Evolutionary conservation across 2,797 vertebrate genomes (phyloP).

Genomic region (Chelon auratus): DNA sequence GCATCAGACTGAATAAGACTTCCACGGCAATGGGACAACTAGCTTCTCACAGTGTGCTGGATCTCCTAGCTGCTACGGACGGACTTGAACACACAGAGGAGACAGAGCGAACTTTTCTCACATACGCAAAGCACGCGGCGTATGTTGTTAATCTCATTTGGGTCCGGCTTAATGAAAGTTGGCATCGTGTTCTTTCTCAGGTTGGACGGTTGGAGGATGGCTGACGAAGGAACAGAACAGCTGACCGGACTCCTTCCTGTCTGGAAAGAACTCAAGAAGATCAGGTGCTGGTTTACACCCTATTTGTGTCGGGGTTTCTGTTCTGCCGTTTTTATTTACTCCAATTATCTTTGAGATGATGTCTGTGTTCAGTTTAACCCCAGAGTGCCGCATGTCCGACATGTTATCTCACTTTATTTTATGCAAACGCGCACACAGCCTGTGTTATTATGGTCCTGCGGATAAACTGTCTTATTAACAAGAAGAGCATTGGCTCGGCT

Average conservation of each 20-base stretch:
- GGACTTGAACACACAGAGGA: slow-evolving; percentile 77
- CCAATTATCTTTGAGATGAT: background rate
- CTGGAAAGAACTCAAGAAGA: slow-evolving; percentile 83
- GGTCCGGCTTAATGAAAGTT: background rate
- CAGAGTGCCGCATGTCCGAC: background rate
- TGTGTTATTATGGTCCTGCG: background rate
- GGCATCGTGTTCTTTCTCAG: slow-evolving; percentile 69
- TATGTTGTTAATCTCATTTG: background rate
- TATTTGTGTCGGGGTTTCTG: background rate
- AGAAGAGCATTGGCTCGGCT: background rate
- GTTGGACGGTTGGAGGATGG: slow-evolving; percentile 85
- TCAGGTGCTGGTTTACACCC: slow-evolving; percentile 78
- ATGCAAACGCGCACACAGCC: background rate
- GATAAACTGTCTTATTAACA: background rate
- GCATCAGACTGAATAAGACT: slow-evolving; percentile 83
- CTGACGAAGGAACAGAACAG: slow-evolving; percentile 77
- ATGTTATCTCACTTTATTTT: background rate
- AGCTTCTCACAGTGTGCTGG: slow-evolving; percentile 20
- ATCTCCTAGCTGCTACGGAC: slow-evolving; percentile 76
- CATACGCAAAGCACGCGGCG: background rate
- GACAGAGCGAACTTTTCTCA: slow-evolving; percentile 81
- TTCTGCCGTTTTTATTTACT: background rate
- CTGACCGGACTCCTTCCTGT: slow-evolving; percentile 78
- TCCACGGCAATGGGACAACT: slow-evolving; percentile 32
- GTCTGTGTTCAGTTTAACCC: background rate